A percentile compares a stretch with the other conserved stretches of the same genome.
phyloP scores from a whole-genome alignment of 2,113 vertebrate genomes.

The Phoenicopterus ruber region DNA sequence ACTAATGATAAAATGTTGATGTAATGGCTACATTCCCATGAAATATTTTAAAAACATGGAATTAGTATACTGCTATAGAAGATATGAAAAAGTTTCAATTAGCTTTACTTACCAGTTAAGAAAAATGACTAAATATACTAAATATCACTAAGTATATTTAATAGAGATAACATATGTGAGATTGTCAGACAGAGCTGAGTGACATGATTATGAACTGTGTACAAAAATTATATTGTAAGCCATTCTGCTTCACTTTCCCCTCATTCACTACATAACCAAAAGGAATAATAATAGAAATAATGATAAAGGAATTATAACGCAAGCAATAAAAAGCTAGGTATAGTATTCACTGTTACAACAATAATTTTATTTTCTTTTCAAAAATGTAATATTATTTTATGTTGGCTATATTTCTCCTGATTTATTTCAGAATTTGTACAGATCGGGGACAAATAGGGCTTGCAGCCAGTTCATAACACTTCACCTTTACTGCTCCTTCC shows the following conservation, averaged over 20 bases:
- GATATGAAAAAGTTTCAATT: neutral
- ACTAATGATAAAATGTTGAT: neutral
- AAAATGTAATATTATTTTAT: neutral
- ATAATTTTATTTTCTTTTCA: neutral
- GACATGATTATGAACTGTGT: neutral
- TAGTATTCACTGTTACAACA: neutral
- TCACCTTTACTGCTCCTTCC: no score
- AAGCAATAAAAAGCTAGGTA: neutral
- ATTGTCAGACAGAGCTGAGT: neutral
- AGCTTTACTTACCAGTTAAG: accelerated
- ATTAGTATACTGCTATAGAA: neutral
- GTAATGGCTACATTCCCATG: neutral
- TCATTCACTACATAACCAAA: neutral
- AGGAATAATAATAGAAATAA: neutral
- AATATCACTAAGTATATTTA: neutral
- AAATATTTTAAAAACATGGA: neutral
- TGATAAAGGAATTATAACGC: neutral
- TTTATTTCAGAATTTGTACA: neutral
- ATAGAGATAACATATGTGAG: neutral
- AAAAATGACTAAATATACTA: neutral
- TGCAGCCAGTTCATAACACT: no score
- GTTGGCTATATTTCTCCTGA: neutral
- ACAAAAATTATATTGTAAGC: neutral
- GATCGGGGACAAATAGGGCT: neutral
- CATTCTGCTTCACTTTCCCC: neutral